phyloP scores from a whole-genome alignment of 1,140 invertebrate genomes.

The Euwallacea similis region DNA sequence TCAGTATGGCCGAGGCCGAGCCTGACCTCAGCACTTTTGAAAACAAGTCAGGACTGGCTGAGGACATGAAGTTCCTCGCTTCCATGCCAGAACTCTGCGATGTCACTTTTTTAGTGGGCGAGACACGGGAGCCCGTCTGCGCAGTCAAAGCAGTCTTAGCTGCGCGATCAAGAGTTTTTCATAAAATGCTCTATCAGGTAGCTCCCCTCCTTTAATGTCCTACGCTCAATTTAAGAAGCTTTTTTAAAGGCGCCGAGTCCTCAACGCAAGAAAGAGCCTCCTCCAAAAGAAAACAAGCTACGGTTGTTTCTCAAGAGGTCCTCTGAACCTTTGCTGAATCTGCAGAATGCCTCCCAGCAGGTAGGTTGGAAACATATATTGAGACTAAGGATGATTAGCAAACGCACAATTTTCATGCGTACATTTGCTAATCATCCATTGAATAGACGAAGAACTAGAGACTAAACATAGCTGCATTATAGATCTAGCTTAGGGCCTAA shows the following conservation, averaged over 20 bases:
- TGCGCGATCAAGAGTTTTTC: conserved; percentile 87
- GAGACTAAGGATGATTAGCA: not conserved
- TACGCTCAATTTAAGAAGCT: not conserved
- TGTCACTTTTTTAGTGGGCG: conserved; percentile 92
- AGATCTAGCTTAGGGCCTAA: conserved; percentile 15
- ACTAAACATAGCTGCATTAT: conserved; percentile 9
- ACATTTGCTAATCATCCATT: conserved; percentile 1
- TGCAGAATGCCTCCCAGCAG: conserved; percentile 84
- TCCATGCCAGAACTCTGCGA: conserved; percentile 95
- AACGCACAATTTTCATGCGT: not conserved
- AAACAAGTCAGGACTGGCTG: conserved; percentile 88
- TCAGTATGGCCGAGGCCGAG: conserved; percentile 71
- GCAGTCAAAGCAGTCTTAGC: conserved; percentile 90
- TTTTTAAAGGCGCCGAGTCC: conserved; percentile 70
- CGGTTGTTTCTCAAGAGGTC: conserved; percentile 86
- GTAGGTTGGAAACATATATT: conserved; percentile 56
- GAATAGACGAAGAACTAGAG: not conserved
- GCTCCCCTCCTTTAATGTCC: not conserved
- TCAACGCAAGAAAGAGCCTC: conserved; percentile 83
- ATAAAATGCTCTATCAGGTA: conserved; percentile 85
- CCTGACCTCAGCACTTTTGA: conserved; percentile 90
- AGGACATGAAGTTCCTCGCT: conserved; percentile 95
- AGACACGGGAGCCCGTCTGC: conserved; percentile 89
- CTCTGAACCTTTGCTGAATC: conserved; percentile 85
- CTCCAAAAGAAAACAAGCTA: conserved; percentile 83